A percentile compares a stretch with the other conserved stretches of the same genome.
These are phyloP conservation scores for Craniophora ligustri DNA, from an alignment of 2,888 invertebrate species.

Conservation along the genomic window DNA sequence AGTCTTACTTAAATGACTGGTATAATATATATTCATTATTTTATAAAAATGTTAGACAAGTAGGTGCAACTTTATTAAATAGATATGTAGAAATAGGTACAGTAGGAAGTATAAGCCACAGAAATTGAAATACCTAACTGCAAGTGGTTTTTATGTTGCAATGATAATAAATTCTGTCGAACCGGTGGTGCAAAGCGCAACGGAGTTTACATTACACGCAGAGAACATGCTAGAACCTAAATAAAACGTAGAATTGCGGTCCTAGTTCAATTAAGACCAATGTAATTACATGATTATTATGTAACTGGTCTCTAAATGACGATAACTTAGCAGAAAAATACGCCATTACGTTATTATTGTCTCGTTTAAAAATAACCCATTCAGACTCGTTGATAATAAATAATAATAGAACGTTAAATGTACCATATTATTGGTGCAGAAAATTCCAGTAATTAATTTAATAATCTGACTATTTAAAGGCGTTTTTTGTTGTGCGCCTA, in stretches of 20 bases:
- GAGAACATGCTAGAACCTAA: not conserved
- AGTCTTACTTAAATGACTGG: no score
- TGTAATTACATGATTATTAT: not conserved
- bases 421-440: no score
- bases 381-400: no score
- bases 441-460: no score
- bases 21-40: no score
- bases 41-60: no score
- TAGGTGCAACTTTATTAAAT: no score
- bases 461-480: no score
- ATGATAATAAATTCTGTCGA: not conserved
- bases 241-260: not conserved
- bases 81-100: not conserved
- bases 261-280: not conserved
- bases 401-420: no score
- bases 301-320: not conserved
- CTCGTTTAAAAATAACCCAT: no score
- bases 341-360: no score
- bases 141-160: slow-evolving; percentile 13
- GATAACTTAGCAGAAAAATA: not conserved
- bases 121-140: slow-evolving; percentile 18
- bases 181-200: not conserved
- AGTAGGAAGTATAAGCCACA: slow-evolving; percentile 1
- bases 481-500: no score
- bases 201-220: not conserved